Evolutionary conservation across 2,797 vertebrate genomes (phyloP).

Genomic region (Salarias fasciatus): DNA sequence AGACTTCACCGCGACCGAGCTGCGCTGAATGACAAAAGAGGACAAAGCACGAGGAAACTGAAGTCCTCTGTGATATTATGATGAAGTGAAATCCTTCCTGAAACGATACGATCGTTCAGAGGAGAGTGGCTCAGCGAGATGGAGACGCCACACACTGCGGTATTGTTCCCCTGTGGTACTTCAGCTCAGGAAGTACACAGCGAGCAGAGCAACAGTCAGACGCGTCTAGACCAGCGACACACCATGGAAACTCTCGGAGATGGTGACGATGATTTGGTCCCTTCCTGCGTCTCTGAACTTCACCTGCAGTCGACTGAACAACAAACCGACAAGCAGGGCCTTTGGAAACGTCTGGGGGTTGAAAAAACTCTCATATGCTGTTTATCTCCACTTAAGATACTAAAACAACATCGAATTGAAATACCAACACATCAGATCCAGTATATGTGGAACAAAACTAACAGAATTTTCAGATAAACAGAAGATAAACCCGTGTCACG

Average conservation of each 20-base stretch:
- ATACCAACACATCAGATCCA: too few relatives aligned
- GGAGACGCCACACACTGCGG: slow-evolving; percentile 37
- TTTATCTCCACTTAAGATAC: too few relatives aligned
- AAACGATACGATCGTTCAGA: slow-evolving; percentile 28
- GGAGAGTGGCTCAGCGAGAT: slow-evolving; percentile 31
- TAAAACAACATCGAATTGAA: too few relatives aligned
- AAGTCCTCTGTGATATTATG: slow-evolving; percentile 3
- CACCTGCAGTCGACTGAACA: slow-evolving; percentile 11
- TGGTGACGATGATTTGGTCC: slow-evolving; percentile 45
- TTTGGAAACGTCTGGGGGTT: too few relatives aligned
- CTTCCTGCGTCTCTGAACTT: slow-evolving; percentile 33
- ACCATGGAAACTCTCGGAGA: slow-evolving; percentile 47
- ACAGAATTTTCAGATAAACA: too few relatives aligned
- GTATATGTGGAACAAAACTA: too few relatives aligned
- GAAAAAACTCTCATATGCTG: too few relatives aligned
- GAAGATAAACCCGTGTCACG: too few relatives aligned
- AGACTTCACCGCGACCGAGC: slow-evolving; percentile 10
- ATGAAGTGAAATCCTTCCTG: slow-evolving; percentile 49
- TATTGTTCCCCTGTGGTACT: slow-evolving; percentile 54
- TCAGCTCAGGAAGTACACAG: slow-evolving; percentile 68
- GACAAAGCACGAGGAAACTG: slow-evolving; percentile 35
- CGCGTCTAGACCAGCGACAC: slow-evolving; percentile 17
- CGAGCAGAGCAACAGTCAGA: slow-evolving; percentile 51
- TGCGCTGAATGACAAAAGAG: slow-evolving; percentile 19
- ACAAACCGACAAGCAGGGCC: too few relatives aligned